phyloP scores from a whole-genome alignment of 2,888 invertebrate genomes.

The Zeuzera pyrina region DNA sequence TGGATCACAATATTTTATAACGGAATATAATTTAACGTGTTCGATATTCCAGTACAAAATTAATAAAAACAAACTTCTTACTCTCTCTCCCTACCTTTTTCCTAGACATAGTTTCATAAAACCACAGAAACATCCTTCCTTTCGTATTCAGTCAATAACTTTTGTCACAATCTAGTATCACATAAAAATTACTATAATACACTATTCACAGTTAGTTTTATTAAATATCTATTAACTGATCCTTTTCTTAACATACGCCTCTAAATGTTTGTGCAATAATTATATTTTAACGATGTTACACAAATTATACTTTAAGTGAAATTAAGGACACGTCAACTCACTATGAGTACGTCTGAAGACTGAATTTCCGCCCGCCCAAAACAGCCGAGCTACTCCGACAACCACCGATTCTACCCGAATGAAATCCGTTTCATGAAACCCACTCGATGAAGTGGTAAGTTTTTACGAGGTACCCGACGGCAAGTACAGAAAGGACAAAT shows the following conservation, averaged over 20 bases:
- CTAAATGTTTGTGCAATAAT: constrained; percentile 28
- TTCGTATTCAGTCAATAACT: constrained; percentile 41
- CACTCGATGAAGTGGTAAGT: constrained; percentile 70
- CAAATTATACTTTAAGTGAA: constrained; percentile 21
- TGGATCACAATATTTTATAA: too few relatives aligned
- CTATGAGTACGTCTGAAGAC: constrained; percentile 35
- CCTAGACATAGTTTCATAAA: constrained; percentile 40
- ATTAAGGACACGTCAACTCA: constrained; percentile 27
- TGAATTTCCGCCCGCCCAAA: constrained; percentile 56
- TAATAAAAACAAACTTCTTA: too few relatives aligned
- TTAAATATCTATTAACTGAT: too few relatives aligned
- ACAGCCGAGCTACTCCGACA: constrained; percentile 31
- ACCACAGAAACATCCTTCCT: constrained; percentile 46
- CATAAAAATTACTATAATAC: constrained; percentile 30
- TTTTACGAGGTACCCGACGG: constrained; percentile 62
- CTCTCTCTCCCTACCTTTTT: constrained; percentile 54
- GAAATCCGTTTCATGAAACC: constrained; percentile 50
- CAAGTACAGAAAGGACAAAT: constrained; percentile 50
- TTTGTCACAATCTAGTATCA: constrained; percentile 47
- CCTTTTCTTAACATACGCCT: too few relatives aligned
- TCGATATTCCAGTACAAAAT: too few relatives aligned
- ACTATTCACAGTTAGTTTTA: constrained; percentile 17
- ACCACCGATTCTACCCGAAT: constrained; percentile 24
- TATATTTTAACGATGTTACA: constrained; percentile 44
- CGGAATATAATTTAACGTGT: too few relatives aligned